phyloP scores from a whole-genome alignment of 2,113 vertebrate species.

The Bombycilla garrulus region DNA sequence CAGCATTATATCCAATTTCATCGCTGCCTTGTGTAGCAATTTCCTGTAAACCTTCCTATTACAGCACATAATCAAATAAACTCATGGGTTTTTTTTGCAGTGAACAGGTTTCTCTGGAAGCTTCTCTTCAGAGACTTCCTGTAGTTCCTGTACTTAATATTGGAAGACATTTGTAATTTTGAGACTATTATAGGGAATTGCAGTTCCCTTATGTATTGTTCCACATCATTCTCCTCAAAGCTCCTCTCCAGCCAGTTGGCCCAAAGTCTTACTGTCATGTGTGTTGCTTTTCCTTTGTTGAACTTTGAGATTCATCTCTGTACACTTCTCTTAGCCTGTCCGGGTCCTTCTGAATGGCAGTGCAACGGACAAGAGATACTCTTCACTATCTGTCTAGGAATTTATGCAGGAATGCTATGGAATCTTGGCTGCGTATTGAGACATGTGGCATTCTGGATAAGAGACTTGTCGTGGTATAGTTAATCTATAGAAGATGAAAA shows the following conservation, averaged over 20 bases:
- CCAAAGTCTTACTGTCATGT: neutral
- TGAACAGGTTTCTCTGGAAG: neutral
- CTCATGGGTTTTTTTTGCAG: neutral
- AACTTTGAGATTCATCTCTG: neutral
- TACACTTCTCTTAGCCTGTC: neutral
- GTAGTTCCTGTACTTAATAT: neutral
- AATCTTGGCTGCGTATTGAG: neutral
- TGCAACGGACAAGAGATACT: neutral
- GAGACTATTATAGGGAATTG: neutral
- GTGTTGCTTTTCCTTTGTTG: neutral
- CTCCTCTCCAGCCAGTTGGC: neutral
- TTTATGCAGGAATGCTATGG: neutral
- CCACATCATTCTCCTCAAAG: neutral
- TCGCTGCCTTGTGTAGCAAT: neutral
- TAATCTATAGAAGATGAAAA: neutral
- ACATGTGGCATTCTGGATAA: neutral
- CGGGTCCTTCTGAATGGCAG: neutral
- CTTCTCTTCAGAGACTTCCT: neutral
- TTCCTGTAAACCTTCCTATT: neutral
- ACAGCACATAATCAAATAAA: neutral
- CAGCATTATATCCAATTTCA: neutral
- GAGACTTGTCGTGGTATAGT: neutral
- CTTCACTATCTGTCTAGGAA: neutral
- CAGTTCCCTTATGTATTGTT: neutral
- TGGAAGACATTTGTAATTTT: neutral